Base-by-base conservation (phyloP, 2,888 invertebrate genomes). In the Vannuccia rotundouncinata region DNA sequence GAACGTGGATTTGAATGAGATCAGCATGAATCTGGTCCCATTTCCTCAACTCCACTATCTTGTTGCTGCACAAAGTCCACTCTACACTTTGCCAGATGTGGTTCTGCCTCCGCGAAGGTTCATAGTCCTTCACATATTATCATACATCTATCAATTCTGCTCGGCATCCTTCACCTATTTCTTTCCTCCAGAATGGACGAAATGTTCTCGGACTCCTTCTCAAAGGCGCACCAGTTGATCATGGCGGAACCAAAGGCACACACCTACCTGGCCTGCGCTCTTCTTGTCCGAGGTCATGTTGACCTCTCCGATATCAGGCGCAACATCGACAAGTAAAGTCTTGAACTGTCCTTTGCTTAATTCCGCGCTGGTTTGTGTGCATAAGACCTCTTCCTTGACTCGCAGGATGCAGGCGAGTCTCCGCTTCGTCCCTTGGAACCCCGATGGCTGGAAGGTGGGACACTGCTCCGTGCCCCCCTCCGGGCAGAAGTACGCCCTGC, bases 1-100 rank as follows among this genome's bases (percentile, higher is more conserved):
- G 80, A 89, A 89, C 82, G 87, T 89, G 25, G 89, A 89, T 84
- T 84, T 89, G 81, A 89, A 89, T 84, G 89, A 89, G 82, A 88
- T 89, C 45, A 86, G 88, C 0, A 89, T 88, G 86, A 89, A 89
- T 82, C 84, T 89, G 80, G 88, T 89, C 1, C 89, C 89, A n/a
- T 89, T 86, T 83, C 89, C 88, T 59, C 83, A 84, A 78, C 84
- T 89, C 73, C 88, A 89, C 83, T 89, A 88, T 83, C 84, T 89
- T 10, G 85, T 88, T 1, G 83, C 88, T 31, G 88, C 88, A 82
- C 86, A 87, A 83, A 85, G 86, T 0, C 89, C 89, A 0, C 83
- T 89, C 1, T 88, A 86, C 82, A 84, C 86, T 2, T 82, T 84
- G 29, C 83, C 86, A 22, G 87, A 88, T 82, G 84, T 87, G 31